phyloP scores from a whole-genome alignment of 2,797 vertebrate species.

The Microctenopoma lineatum region DNA sequence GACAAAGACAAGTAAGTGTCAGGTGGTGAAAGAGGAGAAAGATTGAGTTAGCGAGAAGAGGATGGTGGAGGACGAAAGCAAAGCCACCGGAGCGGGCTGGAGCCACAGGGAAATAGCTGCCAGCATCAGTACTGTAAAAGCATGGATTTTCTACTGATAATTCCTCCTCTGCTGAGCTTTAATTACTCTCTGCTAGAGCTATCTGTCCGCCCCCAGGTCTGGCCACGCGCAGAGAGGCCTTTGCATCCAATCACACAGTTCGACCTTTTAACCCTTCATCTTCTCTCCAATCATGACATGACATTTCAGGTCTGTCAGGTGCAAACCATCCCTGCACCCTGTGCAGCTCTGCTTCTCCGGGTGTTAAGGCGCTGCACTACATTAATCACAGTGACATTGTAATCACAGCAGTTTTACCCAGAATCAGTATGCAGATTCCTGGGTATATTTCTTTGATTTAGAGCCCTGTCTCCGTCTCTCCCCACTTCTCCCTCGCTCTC shows the following conservation, averaged over 20 bases:
- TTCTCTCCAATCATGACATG: slow-evolving; percentile 65
- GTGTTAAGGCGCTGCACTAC: slow-evolving; percentile 35
- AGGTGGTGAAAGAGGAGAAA: slow-evolving; percentile 51
- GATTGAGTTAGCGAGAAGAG: slow-evolving; percentile 39
- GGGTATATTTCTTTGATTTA: slow-evolving; percentile 58
- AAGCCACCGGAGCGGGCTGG: slow-evolving; percentile 30
- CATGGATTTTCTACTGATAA: slow-evolving; percentile 54
- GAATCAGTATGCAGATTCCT: slow-evolving; percentile 63
- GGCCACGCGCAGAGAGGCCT: slow-evolving; percentile 42
- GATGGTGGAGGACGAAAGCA: slow-evolving; percentile 21
- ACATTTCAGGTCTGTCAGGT: slow-evolving; percentile 75
- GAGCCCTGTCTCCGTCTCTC: slow-evolving; percentile 34
- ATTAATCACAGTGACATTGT: slow-evolving; percentile 70
- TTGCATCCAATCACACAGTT: slow-evolving; percentile 65
- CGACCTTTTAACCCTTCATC: slow-evolving; percentile 73
- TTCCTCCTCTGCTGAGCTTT: slow-evolving; percentile 57
- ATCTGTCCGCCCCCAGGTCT: slow-evolving; percentile 45
- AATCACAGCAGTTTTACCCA: slow-evolving; percentile 60
- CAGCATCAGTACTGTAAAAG: slow-evolving; percentile 48
- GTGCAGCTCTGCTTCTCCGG: slow-evolving; percentile 4
- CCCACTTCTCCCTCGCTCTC: slow-evolving; percentile 45
- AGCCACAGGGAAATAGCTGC: slow-evolving; percentile 25
- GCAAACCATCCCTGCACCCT: slow-evolving; percentile 49
- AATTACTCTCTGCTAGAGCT: slow-evolving; percentile 61
- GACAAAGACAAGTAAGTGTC: slow-evolving; percentile 32